Evolutionary conservation across 2,113 vertebrate genomes (phyloP).

Genomic region (Nipponia nippon): DNA sequence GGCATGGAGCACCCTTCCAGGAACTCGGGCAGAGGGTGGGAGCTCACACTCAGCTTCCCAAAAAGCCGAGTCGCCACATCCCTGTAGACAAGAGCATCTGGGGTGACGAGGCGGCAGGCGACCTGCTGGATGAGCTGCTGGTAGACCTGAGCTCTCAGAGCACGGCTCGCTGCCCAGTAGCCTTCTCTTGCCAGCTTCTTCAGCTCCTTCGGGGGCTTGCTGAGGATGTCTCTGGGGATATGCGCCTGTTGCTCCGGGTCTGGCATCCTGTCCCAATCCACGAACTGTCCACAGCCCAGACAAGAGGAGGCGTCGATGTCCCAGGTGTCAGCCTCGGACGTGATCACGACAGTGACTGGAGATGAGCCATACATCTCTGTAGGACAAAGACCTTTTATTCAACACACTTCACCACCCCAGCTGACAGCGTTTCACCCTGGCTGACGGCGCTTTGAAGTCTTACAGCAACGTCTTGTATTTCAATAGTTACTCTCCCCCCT

Average conservation of each 20-base stretch:
- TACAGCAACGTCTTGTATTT: background rate
- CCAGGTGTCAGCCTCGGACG: conserved; percentile 76
- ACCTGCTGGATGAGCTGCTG: conserved; percentile 80
- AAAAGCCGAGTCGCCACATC: conserved; percentile 72
- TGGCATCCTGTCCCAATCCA: conserved; percentile 84
- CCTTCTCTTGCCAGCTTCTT: conserved; percentile 81
- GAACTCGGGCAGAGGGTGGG: conserved; percentile 79
- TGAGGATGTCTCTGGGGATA: conserved; percentile 62
- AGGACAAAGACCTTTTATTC: background rate
- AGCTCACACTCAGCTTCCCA: conserved; percentile 67
- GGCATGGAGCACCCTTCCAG: conserved; percentile 80
- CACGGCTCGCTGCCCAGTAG: conserved; percentile 75
- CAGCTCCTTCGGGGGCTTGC: conserved; percentile 67
- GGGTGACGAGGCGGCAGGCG: conserved; percentile 62
- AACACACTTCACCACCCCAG: background rate
- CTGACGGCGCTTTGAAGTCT: fast-evolving
- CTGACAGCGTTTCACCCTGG: background rate
- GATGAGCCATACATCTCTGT: conserved; percentile 57
- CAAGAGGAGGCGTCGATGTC: conserved; percentile 69
- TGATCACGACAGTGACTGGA: conserved; percentile 74
- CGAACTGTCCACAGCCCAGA: conserved; percentile 78
- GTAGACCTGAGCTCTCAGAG: conserved; percentile 79
- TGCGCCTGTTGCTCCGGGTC: conserved; percentile 22
- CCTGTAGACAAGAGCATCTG: conserved; percentile 71
- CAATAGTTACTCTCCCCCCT: background rate